Percentiles rank a stretch among this genome's conserved stretches.
Conservation (phyloP, 1,140 invertebrate genomes). For the Hylaeus anthracinus region DNA sequence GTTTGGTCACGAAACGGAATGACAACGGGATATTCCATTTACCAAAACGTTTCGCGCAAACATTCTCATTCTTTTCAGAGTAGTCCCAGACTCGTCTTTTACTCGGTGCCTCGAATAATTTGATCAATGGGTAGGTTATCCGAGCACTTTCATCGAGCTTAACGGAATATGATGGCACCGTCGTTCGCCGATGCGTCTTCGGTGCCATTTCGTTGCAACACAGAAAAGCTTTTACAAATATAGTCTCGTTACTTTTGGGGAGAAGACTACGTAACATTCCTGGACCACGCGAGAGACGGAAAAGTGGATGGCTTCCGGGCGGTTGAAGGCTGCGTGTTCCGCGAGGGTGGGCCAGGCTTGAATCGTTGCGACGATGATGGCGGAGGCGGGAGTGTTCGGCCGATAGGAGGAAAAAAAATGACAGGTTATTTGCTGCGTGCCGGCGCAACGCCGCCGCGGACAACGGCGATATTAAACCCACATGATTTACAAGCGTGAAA, state of each 20-base stretch:
- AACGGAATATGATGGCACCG: too few relatives aligned
- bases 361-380: neutral
- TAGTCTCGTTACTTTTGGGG: too few relatives aligned
- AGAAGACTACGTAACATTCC: too few relatives aligned
- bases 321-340: neutral
- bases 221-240: too few relatives aligned
- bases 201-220: too few relatives aligned
- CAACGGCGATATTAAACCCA: constrained; percentile 62
- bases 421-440: constrained; percentile 50
- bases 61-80: too few relatives aligned
- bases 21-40: neutral
- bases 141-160: too few relatives aligned
- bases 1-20: constrained; percentile 51
- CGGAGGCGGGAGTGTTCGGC: constrained; percentile 10
- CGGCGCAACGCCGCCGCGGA: constrained; percentile 39
- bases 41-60: too few relatives aligned
- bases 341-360: neutral
- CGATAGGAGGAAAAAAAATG: constrained; percentile 30
- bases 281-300: constrained; percentile 9
- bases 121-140: too few relatives aligned
- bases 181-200: too few relatives aligned
- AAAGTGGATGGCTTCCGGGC: neutral
- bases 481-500: constrained; percentile 69
- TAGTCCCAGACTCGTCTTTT: too few relatives aligned
- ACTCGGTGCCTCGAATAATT: too few relatives aligned